phyloP scores from a whole-genome alignment of 2,888 invertebrate species.

The Baccha elongata region DNA sequence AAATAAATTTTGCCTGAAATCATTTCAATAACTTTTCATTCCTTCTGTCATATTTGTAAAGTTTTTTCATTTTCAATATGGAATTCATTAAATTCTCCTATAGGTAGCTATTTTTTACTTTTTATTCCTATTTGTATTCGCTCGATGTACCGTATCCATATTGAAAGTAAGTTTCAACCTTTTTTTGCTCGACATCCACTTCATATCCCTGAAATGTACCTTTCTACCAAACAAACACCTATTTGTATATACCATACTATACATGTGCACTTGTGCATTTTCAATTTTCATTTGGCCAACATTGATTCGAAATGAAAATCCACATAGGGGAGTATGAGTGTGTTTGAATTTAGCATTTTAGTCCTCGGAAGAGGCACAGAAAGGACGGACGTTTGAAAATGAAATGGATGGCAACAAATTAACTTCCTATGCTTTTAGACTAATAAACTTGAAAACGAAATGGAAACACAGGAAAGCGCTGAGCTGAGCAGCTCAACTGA shows the following conservation, averaged over 20 bases:
- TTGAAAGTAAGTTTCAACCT: not conserved
- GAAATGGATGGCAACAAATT: constrained; percentile 55
- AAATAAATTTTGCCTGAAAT: constrained; percentile 11
- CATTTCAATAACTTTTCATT: constrained; percentile 35
- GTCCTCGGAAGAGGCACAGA: not conserved
- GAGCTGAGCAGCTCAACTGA: constrained; percentile 16
- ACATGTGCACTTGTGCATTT: constrained; percentile 52
- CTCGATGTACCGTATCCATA: not conserved
- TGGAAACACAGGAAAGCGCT: constrained; percentile 21
- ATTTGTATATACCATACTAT: not conserved
- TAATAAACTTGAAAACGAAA: constrained; percentile 63
- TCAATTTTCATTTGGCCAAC: constrained; percentile 57
- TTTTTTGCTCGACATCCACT: not conserved
- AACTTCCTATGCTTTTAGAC: constrained; percentile 59
- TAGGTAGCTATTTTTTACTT: not conserved
- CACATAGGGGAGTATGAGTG: not conserved
- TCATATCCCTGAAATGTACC: not conserved
- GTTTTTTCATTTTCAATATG: constrained; percentile 22
- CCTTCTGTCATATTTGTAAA: not conserved
- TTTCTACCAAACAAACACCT: not conserved
- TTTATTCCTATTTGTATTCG: not conserved
- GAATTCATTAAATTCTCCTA: constrained; percentile 37
- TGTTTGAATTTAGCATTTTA: not conserved
- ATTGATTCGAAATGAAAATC: constrained; percentile 46
- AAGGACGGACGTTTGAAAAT: constrained; percentile 29